Conservation (phyloP, 2,113 vertebrate species). For the Phalacrocorax carbo region DNA sequence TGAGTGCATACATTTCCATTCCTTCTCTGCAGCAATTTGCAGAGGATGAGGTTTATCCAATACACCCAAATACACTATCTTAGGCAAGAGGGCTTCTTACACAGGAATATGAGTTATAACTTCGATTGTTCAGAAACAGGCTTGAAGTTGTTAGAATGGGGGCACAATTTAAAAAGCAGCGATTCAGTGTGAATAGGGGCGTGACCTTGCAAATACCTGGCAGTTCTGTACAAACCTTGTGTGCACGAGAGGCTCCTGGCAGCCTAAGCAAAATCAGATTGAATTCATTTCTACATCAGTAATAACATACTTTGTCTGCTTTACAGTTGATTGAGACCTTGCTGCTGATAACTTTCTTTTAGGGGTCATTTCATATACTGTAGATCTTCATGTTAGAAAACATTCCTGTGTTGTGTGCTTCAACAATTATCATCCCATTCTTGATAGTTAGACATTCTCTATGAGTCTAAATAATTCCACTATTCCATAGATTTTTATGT, state of each 20-base stretch:
- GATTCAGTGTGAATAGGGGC: neutral
- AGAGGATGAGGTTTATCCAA: neutral
- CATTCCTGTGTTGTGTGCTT: fast-evolving
- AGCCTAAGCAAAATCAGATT: neutral
- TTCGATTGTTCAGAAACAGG: neutral
- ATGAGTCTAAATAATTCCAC: neutral
- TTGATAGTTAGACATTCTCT: neutral
- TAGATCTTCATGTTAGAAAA: neutral
- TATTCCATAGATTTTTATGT: neutral
- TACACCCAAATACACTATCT: neutral
- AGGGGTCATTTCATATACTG: neutral
- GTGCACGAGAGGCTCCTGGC: neutral
- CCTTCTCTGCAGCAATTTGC: neutral
- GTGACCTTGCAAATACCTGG: neutral
- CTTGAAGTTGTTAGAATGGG: neutral
- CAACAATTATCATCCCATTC: neutral
- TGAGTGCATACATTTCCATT: neutral
- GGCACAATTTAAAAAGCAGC: neutral
- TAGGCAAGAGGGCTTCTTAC: neutral
- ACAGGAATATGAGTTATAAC: neutral
- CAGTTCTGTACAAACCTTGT: neutral
- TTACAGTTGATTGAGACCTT: neutral
- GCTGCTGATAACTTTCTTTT: neutral
- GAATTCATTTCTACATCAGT: neutral
- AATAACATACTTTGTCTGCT: neutral